phyloP scores from a whole-genome alignment of 2,113 vertebrate species.

The Gasterosteus aculeatus region DNA sequence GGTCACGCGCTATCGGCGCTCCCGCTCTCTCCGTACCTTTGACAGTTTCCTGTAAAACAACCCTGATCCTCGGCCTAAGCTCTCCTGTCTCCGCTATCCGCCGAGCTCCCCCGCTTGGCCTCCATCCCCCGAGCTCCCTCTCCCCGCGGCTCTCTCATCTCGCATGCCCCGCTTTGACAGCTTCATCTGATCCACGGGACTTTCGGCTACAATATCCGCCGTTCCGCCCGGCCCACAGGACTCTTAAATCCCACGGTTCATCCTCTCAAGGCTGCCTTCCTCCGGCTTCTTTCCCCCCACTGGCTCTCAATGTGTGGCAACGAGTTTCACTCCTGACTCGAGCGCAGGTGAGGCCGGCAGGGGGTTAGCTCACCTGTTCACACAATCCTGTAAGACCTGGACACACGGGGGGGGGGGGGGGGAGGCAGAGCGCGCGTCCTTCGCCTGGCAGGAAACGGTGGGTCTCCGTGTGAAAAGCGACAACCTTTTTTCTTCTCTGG shows the following conservation, averaged over 20 bases:
- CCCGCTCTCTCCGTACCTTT: constrained; percentile 62
- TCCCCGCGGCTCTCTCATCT: constrained; percentile 75
- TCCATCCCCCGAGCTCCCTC: constrained; percentile 70
- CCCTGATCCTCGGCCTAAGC: constrained; percentile 78
- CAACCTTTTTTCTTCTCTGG: constrained; percentile 27
- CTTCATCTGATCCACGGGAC: constrained; percentile 80
- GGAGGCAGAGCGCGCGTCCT: constrained; percentile 19
- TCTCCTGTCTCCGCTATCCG: constrained; percentile 73
- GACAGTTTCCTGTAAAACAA: constrained; percentile 77
- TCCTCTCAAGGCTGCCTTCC: constrained; percentile 69
- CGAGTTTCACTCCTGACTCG: constrained; percentile 66
- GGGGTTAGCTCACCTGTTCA: constrained; percentile 51
- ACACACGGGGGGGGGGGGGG: constrained; percentile 34
- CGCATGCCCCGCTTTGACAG: constrained; percentile 75
- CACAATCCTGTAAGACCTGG: constrained; percentile 61
- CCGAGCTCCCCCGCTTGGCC: constrained; percentile 74
- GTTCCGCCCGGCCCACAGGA: constrained; percentile 71
- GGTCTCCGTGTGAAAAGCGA: constrained; percentile 52
- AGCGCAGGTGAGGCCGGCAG: constrained; percentile 62
- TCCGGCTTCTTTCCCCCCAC: constrained; percentile 58
- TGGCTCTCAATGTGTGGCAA: constrained; percentile 72
- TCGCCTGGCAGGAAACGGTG: constrained; percentile 55
- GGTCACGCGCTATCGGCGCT: constrained; percentile 64
- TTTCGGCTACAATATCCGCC: constrained; percentile 72
- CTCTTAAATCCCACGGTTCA: constrained; percentile 77